Base-by-base conservation (phyloP, 2,888 invertebrate genomes). In the Alcis repandata region DNA sequence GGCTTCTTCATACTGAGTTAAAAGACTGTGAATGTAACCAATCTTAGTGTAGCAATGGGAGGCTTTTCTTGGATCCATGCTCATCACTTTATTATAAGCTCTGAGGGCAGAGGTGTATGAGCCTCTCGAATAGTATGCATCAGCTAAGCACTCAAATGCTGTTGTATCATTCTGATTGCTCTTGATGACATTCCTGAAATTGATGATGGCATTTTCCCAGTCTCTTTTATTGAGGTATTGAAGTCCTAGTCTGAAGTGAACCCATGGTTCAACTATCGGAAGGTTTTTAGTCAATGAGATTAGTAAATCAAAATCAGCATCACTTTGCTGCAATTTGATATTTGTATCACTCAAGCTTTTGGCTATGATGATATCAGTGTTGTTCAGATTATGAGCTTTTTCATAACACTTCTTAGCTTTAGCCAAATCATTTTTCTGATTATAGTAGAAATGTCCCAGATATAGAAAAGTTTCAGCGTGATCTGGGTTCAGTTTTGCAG, bases 21-120 rank as follows among this genome's bases (percentile, higher is more conserved):
- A 88, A 59, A 95, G 87, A 83, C 95, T 94, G 91, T 97, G 95
- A 59, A 97, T 96, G 67, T 95, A 94, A 0, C 97, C 97, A 74
- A 97, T 95, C 91, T 97, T 97, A 59, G 97, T 94, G 73, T 95
- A 94, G 6, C 97, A 95, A 86, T 98, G 97, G 20, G 95, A 84
- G 56, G 83, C 73, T 76, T 95, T 95, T 20, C 86, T 90, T 10
- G 95, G 91, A 71, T 95, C 94, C 64, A 98, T 85, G 80, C 96
- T 95, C 49, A 96, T 93, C 13, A 96, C 96, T 90, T 96, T 96
- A 72, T 96, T 95, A 85, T 97, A 98, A 38, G 97, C 98, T 83
- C 96, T 97, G 63, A 98, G 90, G n/a, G 98, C 97, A 8, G 98
- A 97, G 49, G 96, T 96, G 81, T 96, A 97, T n/a, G 98, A 97